These are phyloP conservation scores for Lytechinus variegatus DNA, from an alignment of 35 echinoderm and acorn worm species.

Conservation along the genomic window DNA sequence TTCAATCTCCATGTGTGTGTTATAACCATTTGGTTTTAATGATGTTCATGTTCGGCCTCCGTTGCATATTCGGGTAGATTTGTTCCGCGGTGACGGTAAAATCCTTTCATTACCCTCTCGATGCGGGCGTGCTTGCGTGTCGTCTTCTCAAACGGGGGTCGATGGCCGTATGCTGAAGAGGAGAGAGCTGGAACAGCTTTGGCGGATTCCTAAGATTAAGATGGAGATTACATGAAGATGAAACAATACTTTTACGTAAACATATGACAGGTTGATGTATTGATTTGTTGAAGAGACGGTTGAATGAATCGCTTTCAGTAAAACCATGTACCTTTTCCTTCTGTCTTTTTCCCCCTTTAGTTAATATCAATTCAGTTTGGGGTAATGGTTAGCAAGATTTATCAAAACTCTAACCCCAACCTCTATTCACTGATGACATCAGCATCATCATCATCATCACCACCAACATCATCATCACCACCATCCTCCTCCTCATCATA, in stretches of 20 bases:
- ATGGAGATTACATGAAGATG: background rate
- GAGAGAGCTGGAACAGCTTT: constrained; percentile 89
- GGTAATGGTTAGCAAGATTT: too few species aligned
- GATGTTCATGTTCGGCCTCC: background rate
- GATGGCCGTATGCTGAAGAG: constrained; percentile 91
- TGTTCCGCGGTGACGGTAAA: constrained; percentile 91
- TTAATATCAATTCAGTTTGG: too few species aligned
- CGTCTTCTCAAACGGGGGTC: constrained; percentile 60
- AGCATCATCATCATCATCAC: too few species aligned
- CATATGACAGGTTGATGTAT: background rate
- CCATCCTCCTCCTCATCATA: too few species aligned
- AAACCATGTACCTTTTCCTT: too few species aligned
- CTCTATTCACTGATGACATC: too few species aligned
- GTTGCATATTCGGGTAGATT: constrained; percentile 89
- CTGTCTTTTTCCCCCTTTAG: too few species aligned
- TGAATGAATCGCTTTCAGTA: background rate
- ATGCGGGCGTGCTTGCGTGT: constrained; percentile 84
- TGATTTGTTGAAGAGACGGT: background rate
- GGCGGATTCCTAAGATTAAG: constrained; percentile 57
- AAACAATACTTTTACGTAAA: background rate
- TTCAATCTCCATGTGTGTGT: background rate
- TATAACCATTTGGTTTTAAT: background rate
- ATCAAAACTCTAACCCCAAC: too few species aligned
- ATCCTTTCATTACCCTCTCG: constrained; percentile 95
- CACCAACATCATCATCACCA: too few species aligned